Evolutionary conservation across 2,797 vertebrate species (phyloP), one percentile per base, ranked within the genome.

Genomic region (Sebastiscus albofasciatus): DNA sequence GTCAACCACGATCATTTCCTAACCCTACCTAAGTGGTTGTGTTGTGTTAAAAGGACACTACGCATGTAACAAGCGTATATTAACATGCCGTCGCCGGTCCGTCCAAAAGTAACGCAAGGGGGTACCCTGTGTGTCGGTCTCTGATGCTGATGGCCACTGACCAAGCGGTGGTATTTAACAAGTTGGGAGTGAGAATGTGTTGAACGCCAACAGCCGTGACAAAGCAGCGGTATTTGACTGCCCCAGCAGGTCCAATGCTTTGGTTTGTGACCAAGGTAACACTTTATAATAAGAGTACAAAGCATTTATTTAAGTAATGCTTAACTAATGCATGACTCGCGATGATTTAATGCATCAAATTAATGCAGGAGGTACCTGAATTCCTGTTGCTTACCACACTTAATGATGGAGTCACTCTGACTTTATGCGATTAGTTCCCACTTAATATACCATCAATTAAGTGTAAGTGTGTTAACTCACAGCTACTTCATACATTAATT

Each of bases 131-230:
- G 39, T 0, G 0, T 42, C 0, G 39, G 39, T 42, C 39, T 42
- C 39, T 0, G 39, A 42, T 42, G 39, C 39, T 0, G 14, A 42
- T 0, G 39, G 39, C 0, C 39, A 42, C 39, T 7, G 39, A 42
- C 39, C 14, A 42, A 7, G 14, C 6, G 39, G 39, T 0, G 14
- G 39, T 42, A 42, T 42, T 42, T 42, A 0, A 42, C 39, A 42
- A 42, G 14, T 42, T 42, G 39, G 39, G 39, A 16, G 6, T 42
- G 0, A 46, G 42, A 46, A 18, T 46, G 6, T 46, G 42, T 46
- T 46, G 42, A 46, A 0, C 0, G 16, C 42, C 42, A 0, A 46
- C 42, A 46, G 16, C 42, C 42, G 3, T 46, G 42, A 46, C 42
- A 46, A 46, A 46, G 42, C 42, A 0, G 0, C 42, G 6, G 16